These are phyloP conservation scores for Amphipoea lucens DNA, from an alignment of 2,888 invertebrate genomes.

Conservation along the genomic window DNA sequence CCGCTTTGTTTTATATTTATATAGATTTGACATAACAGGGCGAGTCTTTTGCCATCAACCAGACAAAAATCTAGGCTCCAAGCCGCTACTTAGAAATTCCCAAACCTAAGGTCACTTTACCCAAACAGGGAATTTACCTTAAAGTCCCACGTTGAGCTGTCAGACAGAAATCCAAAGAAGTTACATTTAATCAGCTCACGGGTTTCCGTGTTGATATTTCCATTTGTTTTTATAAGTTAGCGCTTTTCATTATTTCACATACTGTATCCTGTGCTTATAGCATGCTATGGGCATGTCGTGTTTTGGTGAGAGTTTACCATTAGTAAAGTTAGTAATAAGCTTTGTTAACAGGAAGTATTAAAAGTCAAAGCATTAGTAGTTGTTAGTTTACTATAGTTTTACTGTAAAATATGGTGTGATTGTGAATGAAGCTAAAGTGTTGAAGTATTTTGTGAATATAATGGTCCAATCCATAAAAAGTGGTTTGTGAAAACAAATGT, in stretches of 20 bases:
- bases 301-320: conserved; percentile 21
- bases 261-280: conserved; percentile 38
- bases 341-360: conserved; percentile 31
- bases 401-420: conserved; percentile 28
- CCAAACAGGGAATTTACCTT: too few relatives aligned
- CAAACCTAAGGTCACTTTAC: too few relatives aligned
- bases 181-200: too few relatives aligned
- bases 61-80: too few relatives aligned
- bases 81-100: too few relatives aligned
- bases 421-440: conserved; percentile 31
- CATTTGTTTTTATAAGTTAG: background rate
- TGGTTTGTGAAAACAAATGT: conserved; percentile 27
- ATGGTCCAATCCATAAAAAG: conserved; percentile 49
- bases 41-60: too few relatives aligned
- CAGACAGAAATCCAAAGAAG: too few relatives aligned
- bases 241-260: conserved; percentile 39
- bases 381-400: conserved; percentile 23
- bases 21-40: too few relatives aligned
- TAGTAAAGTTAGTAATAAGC: conserved; percentile 48
- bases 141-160: too few relatives aligned
- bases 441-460: conserved; percentile 33
- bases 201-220: too few relatives aligned
- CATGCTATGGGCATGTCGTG: conserved; percentile 50
- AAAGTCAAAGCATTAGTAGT: conserved; percentile 43
- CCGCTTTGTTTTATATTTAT: too few relatives aligned